Conservation (phyloP, 2,888 invertebrate species). For the Troides helena region DNA sequence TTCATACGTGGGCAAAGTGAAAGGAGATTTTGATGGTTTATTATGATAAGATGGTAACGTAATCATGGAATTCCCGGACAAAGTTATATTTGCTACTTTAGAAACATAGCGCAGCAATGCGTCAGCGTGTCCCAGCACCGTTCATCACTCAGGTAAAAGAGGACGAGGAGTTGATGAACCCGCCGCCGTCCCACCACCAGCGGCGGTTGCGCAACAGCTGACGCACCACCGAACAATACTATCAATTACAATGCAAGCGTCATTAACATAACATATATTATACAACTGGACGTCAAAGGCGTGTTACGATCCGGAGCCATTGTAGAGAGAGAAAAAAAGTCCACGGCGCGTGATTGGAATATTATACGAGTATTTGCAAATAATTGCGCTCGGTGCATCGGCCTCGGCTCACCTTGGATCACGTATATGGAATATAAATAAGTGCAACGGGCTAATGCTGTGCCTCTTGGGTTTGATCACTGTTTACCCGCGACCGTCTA, state of each 20-base stretch:
- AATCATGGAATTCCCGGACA: too few species aligned
- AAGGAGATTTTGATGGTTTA: too few species aligned
- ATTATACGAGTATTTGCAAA: conserved; percentile 60
- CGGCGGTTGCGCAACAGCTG: conserved; percentile 56
- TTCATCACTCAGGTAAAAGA: conserved; percentile 17
- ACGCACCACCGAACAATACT: conserved; percentile 48
- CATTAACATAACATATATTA: conserved; percentile 64
- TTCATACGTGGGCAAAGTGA: too few species aligned
- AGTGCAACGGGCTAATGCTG: conserved; percentile 37
- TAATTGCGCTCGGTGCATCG: conserved; percentile 67
- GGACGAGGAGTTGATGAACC: conserved; percentile 34
- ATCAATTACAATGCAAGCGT: conserved; percentile 47
- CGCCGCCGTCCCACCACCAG: conserved; percentile 1
- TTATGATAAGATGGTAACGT: too few species aligned
- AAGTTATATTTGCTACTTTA: too few species aligned
- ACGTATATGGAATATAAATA: conserved; percentile 59
- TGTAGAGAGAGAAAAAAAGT: conserved; percentile 44
- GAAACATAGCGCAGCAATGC: too few species aligned
- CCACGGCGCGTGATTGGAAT: conserved; percentile 56
- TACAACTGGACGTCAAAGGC: conserved; percentile 47
- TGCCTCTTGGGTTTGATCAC: conserved; percentile 35
- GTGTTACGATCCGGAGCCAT: conserved; percentile 45
- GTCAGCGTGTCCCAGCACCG: background rate
- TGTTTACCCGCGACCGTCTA: conserved; percentile 19
- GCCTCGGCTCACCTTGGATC: conserved; percentile 68